Evolutionary conservation across 2,113 vertebrate genomes (phyloP).

Genomic region (Todiramphus chloris): DNA sequence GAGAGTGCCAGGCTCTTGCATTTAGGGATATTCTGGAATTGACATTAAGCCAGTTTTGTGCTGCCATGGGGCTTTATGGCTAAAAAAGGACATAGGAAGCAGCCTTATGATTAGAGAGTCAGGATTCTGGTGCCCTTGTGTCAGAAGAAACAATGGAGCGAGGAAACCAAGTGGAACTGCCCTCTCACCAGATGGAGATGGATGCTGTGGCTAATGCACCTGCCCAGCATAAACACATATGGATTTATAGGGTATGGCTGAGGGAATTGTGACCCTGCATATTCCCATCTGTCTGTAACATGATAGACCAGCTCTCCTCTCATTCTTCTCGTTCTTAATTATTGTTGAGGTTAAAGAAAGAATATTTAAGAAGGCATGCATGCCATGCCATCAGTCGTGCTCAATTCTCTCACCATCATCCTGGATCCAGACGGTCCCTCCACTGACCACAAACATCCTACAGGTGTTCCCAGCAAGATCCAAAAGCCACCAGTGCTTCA

Average conservation of each 20-base stretch:
- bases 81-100: background rate
- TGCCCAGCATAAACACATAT: background rate
- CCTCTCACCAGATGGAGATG: background rate
- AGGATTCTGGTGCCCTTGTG: background rate
- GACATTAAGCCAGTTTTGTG: background rate
- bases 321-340: background rate
- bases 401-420: background rate
- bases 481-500: background rate
- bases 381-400: background rate
- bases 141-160: background rate
- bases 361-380: background rate
- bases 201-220: background rate
- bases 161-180: background rate
- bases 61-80: background rate
- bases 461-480: background rate
- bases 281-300: background rate
- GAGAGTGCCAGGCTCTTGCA: background rate
- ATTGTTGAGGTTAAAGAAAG: background rate
- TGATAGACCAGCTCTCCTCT: background rate
- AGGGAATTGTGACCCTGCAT: background rate
- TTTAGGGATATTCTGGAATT: background rate
- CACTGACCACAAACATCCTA: background rate
- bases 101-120: background rate
- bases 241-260: background rate
- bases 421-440: background rate